Evolutionary conservation across 2,888 invertebrate species (phyloP).

Genomic region (Autographa gamma): DNA sequence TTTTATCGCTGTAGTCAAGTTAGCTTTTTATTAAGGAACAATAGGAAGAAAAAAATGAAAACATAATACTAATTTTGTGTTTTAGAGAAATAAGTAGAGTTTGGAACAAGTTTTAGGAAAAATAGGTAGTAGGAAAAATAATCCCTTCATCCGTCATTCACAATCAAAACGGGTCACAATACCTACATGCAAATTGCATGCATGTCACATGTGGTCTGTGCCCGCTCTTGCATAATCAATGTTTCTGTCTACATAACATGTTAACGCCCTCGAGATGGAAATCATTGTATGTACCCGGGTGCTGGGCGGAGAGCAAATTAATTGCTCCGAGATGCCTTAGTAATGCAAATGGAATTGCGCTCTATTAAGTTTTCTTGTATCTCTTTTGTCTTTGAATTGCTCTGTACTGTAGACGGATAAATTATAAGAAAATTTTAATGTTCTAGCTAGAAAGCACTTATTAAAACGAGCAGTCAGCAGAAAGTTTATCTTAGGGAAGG

Average conservation of each 20-base stretch:
- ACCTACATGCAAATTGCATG: neutral
- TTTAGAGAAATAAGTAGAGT: neutral
- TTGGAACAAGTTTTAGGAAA: neutral
- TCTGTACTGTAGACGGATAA: neutral
- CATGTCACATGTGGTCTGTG: neutral
- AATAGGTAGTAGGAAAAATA: too few species aligned
- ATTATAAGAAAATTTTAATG: neutral
- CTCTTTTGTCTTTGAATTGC: neutral
- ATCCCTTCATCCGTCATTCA: neutral
- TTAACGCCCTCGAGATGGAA: neutral
- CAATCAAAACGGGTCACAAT: neutral
- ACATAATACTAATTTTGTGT: neutral
- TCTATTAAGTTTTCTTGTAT: constrained; percentile 15
- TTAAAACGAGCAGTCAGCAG: neutral
- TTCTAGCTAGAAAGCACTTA: neutral
- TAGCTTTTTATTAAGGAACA: neutral
- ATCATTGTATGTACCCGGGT: neutral
- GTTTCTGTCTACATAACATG: neutral
- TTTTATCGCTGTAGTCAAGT: neutral
- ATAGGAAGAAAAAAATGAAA: neutral
- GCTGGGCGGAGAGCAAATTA: neutral
- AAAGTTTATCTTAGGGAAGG: neutral
- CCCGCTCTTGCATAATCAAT: neutral
- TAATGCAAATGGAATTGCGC: neutral
- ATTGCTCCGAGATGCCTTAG: neutral